Conservation (phyloP, 2,113 vertebrate genomes). For the Phyllopteryx taeniolatus region DNA sequence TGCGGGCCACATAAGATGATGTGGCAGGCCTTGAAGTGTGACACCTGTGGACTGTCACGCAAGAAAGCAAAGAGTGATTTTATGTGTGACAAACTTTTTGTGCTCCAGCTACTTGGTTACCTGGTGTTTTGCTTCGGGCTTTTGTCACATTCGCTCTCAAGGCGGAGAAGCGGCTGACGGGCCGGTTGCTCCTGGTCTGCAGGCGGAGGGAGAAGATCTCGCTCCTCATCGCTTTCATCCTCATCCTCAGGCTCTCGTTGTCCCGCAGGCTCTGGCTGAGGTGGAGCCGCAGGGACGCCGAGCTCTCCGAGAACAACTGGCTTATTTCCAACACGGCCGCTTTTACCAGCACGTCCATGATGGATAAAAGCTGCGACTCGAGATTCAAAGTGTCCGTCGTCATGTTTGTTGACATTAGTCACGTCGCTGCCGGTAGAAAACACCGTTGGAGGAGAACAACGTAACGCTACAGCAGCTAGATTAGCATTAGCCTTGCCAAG, state of each 20-base stretch:
- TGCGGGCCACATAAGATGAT: too few species aligned
- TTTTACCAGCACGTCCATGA: conserved; percentile 69
- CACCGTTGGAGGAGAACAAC: neutral
- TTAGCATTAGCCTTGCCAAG: conserved; percentile 15
- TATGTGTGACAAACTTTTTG: neutral
- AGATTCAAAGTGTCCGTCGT: conserved; percentile 36
- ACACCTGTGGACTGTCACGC: too few species aligned
- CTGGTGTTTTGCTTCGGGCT: conserved; percentile 43
- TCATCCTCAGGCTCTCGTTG: conserved; percentile 62
- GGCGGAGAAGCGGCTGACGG: conserved; percentile 50
- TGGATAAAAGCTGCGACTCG: conserved; percentile 66
- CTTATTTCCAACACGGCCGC: conserved; percentile 64
- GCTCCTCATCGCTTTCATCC: conserved; percentile 67
- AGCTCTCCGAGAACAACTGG: conserved; percentile 67
- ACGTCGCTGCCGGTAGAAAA: neutral
- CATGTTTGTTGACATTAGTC: conserved; percentile 46
- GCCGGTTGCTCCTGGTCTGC: conserved; percentile 55
- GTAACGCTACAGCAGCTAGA: neutral
- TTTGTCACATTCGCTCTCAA: conserved; percentile 34
- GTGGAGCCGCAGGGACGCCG: conserved; percentile 52
- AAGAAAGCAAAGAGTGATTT: neutral
- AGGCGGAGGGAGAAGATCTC: conserved; percentile 64
- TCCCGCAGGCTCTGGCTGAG: conserved; percentile 64
- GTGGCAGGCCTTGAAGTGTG: too few species aligned
- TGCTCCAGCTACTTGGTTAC: conserved; percentile 20